Base-by-base conservation (phyloP, 2,113 vertebrate species). In the Apodemus speciosus region DNA sequence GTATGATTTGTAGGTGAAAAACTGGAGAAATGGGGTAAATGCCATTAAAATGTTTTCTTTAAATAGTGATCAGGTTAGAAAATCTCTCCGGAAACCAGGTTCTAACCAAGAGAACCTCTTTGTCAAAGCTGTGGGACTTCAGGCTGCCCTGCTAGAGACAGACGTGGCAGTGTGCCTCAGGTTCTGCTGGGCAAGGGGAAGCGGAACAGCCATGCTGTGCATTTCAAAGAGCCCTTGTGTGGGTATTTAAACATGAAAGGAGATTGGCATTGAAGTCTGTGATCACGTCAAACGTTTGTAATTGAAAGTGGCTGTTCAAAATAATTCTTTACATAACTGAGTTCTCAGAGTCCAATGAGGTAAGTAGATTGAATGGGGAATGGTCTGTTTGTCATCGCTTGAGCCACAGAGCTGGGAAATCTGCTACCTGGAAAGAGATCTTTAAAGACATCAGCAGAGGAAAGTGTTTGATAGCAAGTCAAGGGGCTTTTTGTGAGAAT, bases 161-260 rank as follows among this genome's bases (percentile, higher is more conserved):
- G 40, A 56, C 73, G 51, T 53, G 60, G 85, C 72, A 60, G 35
- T 88, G 25, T 84, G 53, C 77, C 96, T 95, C 35, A 95, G 86
- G 80, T 68, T 53, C 92, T 96, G 96, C 88, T 95, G 77, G 77
- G 76, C 21, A 35, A 92, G 84, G 66, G 91, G 95, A 96, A 94
- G 89, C 91, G 85, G 97, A 96, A 91, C 91, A 94, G 85, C 76
- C 68, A 0, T 96, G 95, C 97, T 97, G 95, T 91, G 96, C 96
- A 27, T 92, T 91, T 98, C 96, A 97, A 96, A 97, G 91, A 88
- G 87, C 87, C 88, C 97, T 97, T 96, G 83, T 96, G 88, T 96
- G 95, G 90, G 89, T 97, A 95, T 98, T 98, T 97, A 92, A 97
- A 16, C 92, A 96, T 97, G 96, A 97, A 97, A 98, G 97, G 93